Evolutionary conservation across 2,113 vertebrate species (phyloP).

Genomic region (Sminthopsis crassicaudata): DNA sequence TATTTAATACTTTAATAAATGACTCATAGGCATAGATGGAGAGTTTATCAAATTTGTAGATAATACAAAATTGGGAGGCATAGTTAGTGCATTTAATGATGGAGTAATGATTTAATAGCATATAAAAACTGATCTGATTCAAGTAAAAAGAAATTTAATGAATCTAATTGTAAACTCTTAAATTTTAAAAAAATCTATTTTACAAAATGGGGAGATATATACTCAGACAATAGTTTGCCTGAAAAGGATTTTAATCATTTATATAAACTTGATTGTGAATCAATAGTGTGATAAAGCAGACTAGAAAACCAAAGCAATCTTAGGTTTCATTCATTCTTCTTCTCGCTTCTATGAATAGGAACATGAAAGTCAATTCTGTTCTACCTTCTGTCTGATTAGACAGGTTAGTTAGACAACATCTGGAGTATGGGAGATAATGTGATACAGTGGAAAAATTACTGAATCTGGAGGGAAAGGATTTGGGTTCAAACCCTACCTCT

Average conservation of each 20-base stretch:
- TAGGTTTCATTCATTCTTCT: background rate
- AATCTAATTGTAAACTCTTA: background rate
- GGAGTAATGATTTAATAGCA: background rate
- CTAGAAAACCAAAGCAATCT: background rate
- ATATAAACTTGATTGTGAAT: background rate
- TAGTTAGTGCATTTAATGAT: background rate
- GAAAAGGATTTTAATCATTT: background rate
- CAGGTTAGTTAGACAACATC: no score
- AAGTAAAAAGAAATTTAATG: background rate
- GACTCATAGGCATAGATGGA: background rate
- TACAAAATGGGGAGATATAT: background rate
- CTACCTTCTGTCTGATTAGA: background rate
- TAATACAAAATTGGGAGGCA: background rate
- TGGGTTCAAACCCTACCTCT: background rate
- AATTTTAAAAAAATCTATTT: background rate
- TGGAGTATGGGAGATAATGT: background rate
- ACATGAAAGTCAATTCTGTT: background rate
- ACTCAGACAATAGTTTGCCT: background rate
- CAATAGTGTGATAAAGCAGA: background rate
- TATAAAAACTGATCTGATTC: background rate
- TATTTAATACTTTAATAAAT: background rate
- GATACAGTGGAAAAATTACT: background rate
- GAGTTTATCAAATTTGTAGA: background rate
- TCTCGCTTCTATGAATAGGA: background rate
- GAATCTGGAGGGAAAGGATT: background rate